Conservation (phyloP, 1,140 invertebrate genomes). For the Drosophila tropicalis region DNA sequence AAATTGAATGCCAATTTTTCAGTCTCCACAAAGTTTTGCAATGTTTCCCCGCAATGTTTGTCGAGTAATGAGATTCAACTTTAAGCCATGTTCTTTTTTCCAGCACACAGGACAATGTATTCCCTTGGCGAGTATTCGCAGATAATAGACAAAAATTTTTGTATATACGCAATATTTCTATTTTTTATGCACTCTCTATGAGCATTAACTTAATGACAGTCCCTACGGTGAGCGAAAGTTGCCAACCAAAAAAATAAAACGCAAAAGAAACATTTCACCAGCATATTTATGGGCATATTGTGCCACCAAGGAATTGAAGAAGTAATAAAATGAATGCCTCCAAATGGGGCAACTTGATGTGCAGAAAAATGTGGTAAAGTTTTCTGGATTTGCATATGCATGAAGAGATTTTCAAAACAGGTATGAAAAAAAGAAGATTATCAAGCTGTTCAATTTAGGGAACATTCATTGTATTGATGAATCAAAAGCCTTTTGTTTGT, state of each 20-base stretch:
- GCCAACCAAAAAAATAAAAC: slow-evolving; percentile 1
- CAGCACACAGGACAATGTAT: neutral
- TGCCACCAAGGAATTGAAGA: slow-evolving; percentile 29
- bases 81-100: slow-evolving; percentile 4
- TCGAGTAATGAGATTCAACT: neutral
- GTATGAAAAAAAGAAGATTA: neutral
- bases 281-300: slow-evolving; percentile 36
- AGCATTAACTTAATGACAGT: slow-evolving; percentile 48
- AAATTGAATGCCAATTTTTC: slow-evolving; percentile 37
- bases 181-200: slow-evolving; percentile 31
- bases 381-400: slow-evolving; percentile 14
- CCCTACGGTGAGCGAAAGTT: slow-evolving; percentile 18
- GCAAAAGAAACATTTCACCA: slow-evolving; percentile 27
- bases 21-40: neutral
- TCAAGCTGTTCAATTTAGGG: too few relatives aligned
- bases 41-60: slow-evolving; percentile 1
- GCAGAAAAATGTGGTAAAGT: slow-evolving; percentile 1
- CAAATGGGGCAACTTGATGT: neutral
- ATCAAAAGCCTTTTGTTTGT: slow-evolving; percentile 56
- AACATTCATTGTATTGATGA: slow-evolving; percentile 26
- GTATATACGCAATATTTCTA: slow-evolving; percentile 22
- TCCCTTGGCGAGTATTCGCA: slow-evolving; percentile 28
- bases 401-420: neutral
- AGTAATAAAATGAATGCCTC: slow-evolving; percentile 21
- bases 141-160: slow-evolving; percentile 18